Percentiles rank a stretch among this genome's conserved stretches.
These are phyloP conservation scores for Enteromius unitaeniatus DNA, from an alignment of 2,797 vertebrate species.

Conservation along the genomic window DNA sequence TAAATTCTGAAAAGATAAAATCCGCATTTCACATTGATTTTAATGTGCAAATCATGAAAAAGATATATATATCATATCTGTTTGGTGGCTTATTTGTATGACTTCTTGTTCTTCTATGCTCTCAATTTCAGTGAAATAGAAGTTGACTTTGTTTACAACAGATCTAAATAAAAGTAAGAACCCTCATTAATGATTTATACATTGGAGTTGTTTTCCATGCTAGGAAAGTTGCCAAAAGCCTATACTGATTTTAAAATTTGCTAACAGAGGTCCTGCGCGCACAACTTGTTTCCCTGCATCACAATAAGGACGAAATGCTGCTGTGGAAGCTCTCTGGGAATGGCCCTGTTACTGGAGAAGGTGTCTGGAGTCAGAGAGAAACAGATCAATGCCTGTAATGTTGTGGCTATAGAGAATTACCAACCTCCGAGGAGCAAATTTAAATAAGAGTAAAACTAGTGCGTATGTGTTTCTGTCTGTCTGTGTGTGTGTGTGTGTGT, in stretches of 20 bases:
- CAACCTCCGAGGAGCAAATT: constrained; percentile 42
- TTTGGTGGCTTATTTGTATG: constrained; percentile 5
- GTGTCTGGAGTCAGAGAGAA: constrained; percentile 39
- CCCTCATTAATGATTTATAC: constrained; percentile 19
- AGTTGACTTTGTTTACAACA: constrained; percentile 45
- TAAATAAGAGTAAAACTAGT: constrained; percentile 48
- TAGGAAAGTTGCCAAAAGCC: constrained; percentile 31
- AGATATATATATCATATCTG: background rate
- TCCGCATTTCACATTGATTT: background rate
- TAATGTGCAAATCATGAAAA: background rate
- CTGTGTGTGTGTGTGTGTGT: constrained; percentile 2
- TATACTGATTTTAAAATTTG: constrained; percentile 34
- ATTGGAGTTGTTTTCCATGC: constrained; percentile 20
- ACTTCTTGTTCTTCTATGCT: background rate
- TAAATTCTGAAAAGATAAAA: background rate
- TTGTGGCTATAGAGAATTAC: constrained; percentile 40
- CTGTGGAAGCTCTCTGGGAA: constrained; percentile 29
- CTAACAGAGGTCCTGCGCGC: constrained; percentile 1
- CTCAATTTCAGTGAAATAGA: constrained; percentile 15
- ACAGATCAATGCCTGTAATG: constrained; percentile 47
- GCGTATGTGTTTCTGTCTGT: background rate
- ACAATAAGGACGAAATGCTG: constrained; percentile 8
- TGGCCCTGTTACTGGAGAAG: constrained; percentile 35
- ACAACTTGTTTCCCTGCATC: constrained; percentile 28
- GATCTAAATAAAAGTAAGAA: constrained; percentile 34